A percentile compares a stretch with the other conserved stretches of the same genome.
These are phyloP conservation scores for Morpho helenor DNA, from an alignment of 2,888 invertebrate species.

Conservation along the genomic window DNA sequence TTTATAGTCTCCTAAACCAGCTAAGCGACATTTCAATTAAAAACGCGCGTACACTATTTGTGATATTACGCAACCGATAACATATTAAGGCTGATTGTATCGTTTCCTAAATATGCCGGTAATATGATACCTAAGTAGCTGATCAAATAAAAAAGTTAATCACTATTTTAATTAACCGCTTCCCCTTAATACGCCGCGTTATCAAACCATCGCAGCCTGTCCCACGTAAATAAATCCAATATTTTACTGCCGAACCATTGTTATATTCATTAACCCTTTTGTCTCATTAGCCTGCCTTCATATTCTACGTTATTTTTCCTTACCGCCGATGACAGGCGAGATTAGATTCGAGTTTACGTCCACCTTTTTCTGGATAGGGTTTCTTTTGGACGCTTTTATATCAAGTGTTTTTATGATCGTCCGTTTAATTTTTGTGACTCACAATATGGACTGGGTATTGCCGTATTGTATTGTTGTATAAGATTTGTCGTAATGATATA, in stretches of 20 bases:
- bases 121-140: background rate
- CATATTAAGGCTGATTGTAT: background rate
- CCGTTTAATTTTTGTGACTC: constrained; percentile 29
- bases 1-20: background rate
- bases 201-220: constrained; percentile 66
- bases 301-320: constrained; percentile 63
- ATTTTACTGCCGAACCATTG: constrained; percentile 71
- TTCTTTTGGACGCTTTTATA: constrained; percentile 38
- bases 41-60: background rate
- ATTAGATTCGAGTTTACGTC: constrained; percentile 57
- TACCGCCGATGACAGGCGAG: constrained; percentile 67
- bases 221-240: constrained; percentile 72
- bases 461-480: constrained; percentile 8
- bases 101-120: no score
- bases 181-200: constrained; percentile 62
- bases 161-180: constrained; percentile 20
- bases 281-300: constrained; percentile 73
- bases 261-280: constrained; percentile 75
- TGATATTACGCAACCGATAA: background rate
- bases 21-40: background rate
- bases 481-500: no score
- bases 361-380: constrained; percentile 39
- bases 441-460: constrained; percentile 21
- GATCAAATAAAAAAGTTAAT: background rate
- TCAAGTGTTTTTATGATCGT: constrained; percentile 33